Conservation (phyloP, 2,888 invertebrate genomes). For the Philonicus albiceps region DNA sequence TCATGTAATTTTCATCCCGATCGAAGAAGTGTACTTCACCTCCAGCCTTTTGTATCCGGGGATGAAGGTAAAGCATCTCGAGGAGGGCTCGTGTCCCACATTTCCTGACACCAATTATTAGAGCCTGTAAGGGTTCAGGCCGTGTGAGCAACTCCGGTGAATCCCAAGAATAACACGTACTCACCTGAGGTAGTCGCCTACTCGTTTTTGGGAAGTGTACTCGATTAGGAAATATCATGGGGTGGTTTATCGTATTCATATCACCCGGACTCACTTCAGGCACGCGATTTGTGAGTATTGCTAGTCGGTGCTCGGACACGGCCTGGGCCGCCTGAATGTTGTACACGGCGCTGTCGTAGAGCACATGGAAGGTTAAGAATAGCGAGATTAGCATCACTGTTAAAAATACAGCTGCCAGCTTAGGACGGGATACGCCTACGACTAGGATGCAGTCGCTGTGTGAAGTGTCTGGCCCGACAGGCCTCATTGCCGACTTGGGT, state of each 20-base stretch:
- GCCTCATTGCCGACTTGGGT: slow-evolving; percentile 81
- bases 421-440: slow-evolving; percentile 84
- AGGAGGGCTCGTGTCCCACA: slow-evolving; percentile 95
- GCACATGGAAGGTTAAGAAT: slow-evolving; percentile 84
- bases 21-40: slow-evolving; percentile 98
- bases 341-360: slow-evolving; percentile 85
- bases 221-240: slow-evolving; percentile 64
- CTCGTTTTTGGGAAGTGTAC: slow-evolving; percentile 71
- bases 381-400: slow-evolving; percentile 82
- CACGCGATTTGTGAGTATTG: slow-evolving; percentile 58
- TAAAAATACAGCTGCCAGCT: slow-evolving; percentile 79
- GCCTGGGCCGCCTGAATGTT: slow-evolving; percentile 76
- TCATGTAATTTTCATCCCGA: slow-evolving; percentile 88
- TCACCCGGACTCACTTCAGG: slow-evolving; percentile 55
- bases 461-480: slow-evolving; percentile 82
- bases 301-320: slow-evolving; percentile 67
- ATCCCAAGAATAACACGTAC: slow-evolving; percentile 31
- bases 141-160: background rate
- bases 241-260: slow-evolving; percentile 61
- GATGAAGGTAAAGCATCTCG: slow-evolving; percentile 95
- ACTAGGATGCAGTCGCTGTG: slow-evolving; percentile 79
- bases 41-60: slow-evolving; percentile 89
- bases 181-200: slow-evolving; percentile 71
- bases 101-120: slow-evolving; percentile 95
- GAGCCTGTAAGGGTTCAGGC: slow-evolving; percentile 66